Percentiles rank a stretch among this genome's conserved stretches.
Conservation (phyloP, 2,797 vertebrate species). For the Yasuhikotakia modesta region DNA sequence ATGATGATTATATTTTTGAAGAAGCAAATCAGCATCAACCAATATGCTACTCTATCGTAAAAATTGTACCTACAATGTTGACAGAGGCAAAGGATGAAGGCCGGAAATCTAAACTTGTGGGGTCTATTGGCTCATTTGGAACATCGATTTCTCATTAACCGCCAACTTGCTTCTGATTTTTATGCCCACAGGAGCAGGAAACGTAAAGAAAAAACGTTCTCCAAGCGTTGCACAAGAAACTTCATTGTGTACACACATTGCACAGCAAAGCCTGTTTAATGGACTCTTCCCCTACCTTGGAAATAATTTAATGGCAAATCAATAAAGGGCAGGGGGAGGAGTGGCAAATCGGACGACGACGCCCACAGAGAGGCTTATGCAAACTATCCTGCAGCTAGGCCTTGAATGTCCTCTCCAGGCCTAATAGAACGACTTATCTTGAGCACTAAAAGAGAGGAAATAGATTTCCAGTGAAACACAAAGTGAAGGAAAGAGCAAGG, state of each 20-base stretch:
- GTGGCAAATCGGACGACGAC: conserved; percentile 59
- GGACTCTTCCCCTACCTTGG: conserved; percentile 75
- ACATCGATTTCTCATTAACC: conserved; percentile 81
- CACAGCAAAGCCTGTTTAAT: conserved; percentile 74
- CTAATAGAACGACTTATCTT: conserved; percentile 14
- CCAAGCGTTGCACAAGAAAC: conserved; percentile 55
- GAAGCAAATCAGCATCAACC: too few relatives aligned
- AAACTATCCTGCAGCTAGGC: conserved; percentile 43
- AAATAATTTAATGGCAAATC: conserved; percentile 79
- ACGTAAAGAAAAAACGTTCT: conserved; percentile 67
- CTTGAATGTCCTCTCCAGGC: conserved; percentile 39
- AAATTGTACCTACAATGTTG: too few relatives aligned
- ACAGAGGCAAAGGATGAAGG: conserved; percentile 39
- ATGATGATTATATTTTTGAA: too few relatives aligned
- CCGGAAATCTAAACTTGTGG: conserved; percentile 61
- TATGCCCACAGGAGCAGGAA: conserved; percentile 67
- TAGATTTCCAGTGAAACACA: conserved; percentile 17
- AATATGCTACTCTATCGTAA: conserved; percentile 15
- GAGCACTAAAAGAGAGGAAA: conserved; percentile 19
- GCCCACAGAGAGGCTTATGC: conserved; percentile 58
- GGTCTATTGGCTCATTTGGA: conserved; percentile 76
- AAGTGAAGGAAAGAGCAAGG: not conserved
- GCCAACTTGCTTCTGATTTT: conserved; percentile 73
- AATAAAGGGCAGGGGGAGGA: conserved; percentile 76
- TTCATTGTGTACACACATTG: conserved; percentile 72